Base-by-base conservation (phyloP, 2,113 vertebrate species). In the Labeo rohita region DNA sequence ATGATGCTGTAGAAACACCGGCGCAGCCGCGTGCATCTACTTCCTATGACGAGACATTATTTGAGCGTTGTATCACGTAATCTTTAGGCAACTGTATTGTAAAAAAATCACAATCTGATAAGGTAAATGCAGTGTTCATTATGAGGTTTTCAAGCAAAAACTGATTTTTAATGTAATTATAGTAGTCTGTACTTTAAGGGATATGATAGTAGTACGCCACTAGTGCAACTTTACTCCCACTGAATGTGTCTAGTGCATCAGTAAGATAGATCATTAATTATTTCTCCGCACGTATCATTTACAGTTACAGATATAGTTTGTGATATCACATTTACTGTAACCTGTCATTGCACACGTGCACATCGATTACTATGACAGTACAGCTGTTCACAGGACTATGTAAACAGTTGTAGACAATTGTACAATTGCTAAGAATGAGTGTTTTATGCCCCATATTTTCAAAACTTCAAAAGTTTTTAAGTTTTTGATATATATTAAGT, bases 41-140 rank as follows among this genome's bases (percentile, higher is more conserved):
- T 83, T 83, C 18, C 82, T 36, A 74, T 84, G 68, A 84, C 68
- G 68, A 84, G 82, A 56, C 82, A 11, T 28, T 73, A 23, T n/a
- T 52, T 43, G 10, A n/a, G 34, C 34, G 12, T 1, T 59, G 6
- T 15, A 10, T 68, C 43, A 49, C 11, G 1, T 52, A 21, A 21
- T 76, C 7, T 18, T 66, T 9, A 49, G 18, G 47, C 3, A 21
- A 7, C 8, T 36, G 10, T 8, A 7, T 50, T 39, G 12, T 21
- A 12, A 49, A 82, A 28, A 2, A 21, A 82, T 52, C 28, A 3
- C 5, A 8, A 3, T 36, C 15, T 50, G 23, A 7, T 68, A 5
- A 9, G 15, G 13, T 65, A 45, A 4, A 5, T 65, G 36, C 0
- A 16, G 21, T 49, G 21, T 16, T 80, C 4, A 45, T 13, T 7